Evolutionary conservation across 2,113 vertebrate species (phyloP).

Genomic region (Anoplopoma fimbria): DNA sequence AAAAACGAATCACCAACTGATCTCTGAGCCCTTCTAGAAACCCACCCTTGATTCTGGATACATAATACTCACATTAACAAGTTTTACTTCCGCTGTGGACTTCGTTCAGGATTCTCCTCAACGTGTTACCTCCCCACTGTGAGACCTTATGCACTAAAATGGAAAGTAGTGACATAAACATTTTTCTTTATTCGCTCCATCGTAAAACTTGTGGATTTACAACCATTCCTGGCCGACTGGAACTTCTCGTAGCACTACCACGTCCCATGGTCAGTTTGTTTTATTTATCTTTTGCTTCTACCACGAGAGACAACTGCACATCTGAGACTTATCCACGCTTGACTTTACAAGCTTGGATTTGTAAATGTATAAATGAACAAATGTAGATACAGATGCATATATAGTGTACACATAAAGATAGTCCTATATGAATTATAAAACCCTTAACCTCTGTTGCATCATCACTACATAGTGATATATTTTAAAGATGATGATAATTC

Average conservation of each 20-base stretch:
- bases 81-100: constrained; percentile 45
- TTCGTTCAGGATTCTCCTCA: constrained; percentile 58
- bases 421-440: constrained; percentile 65
- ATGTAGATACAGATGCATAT: constrained; percentile 81
- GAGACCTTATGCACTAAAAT: constrained; percentile 65
- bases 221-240: constrained; percentile 32
- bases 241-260: constrained; percentile 32
- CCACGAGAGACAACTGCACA: constrained; percentile 46
- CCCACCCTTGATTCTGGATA: constrained; percentile 17
- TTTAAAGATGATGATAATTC: constrained; percentile 40
- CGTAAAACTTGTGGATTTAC: constrained; percentile 32
- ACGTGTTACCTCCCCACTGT: constrained; percentile 74
- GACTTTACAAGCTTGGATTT: constrained; percentile 62
- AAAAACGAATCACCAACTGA: constrained; percentile 30
- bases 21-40: constrained; percentile 45
- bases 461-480: constrained; percentile 54
- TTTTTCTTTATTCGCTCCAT: constrained; percentile 27
- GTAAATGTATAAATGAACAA: constrained; percentile 76
- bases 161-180: constrained; percentile 35
- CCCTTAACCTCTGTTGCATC: constrained; percentile 46
- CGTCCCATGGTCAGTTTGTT: constrained; percentile 18
- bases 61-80: constrained; percentile 1
- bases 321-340: constrained; percentile 43
- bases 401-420: constrained; percentile 72
- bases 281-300: constrained; percentile 28